Evolutionary conservation across 2,888 invertebrate species (phyloP).

Genomic region (Hydrotaea cyrtoneurina): DNA sequence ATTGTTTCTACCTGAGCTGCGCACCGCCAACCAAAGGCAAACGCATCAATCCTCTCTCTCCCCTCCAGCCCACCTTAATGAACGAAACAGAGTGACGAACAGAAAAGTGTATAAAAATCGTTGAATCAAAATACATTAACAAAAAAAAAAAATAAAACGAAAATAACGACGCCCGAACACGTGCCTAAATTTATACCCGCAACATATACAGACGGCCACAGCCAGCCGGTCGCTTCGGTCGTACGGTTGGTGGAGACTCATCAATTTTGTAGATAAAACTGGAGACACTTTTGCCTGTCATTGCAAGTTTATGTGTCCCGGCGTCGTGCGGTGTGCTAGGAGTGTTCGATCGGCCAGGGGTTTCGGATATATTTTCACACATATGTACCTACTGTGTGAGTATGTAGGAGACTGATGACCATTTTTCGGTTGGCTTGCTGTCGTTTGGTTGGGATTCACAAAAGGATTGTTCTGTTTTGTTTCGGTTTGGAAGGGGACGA

Average conservation of each 20-base stretch:
- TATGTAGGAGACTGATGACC: constrained; percentile 22
- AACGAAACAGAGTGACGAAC: constrained; percentile 13
- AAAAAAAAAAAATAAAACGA: constrained; percentile 37
- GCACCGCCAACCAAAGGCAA: constrained; percentile 5
- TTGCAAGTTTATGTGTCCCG: constrained; percentile 52
- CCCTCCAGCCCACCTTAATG: constrained; percentile 42
- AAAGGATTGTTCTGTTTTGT: constrained; percentile 7
- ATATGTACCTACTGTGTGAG: constrained; percentile 1
- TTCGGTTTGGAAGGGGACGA: not conserved
- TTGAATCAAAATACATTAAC: constrained; percentile 46
- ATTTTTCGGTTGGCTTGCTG: constrained; percentile 8
- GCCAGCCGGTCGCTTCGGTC: constrained; percentile 39
- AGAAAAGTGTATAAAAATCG: constrained; percentile 49
- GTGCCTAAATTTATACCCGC: constrained; percentile 63
- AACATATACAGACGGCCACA: constrained; percentile 9
- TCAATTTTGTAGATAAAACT: constrained; percentile 72
- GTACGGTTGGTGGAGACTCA: constrained; percentile 65
- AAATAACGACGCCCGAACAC: constrained; percentile 63
- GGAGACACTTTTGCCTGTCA: constrained; percentile 67
- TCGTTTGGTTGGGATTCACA: not conserved
- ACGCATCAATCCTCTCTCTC: constrained; percentile 47
- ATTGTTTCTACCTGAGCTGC: constrained; percentile 53
- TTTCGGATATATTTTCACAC: constrained; percentile 41
- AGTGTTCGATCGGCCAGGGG: too few relatives aligned
- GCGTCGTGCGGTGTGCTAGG: too few relatives aligned